These are phyloP conservation scores for Cairina moschata DNA, from an alignment of 2,113 vertebrate genomes.

Conservation along the genomic window DNA sequence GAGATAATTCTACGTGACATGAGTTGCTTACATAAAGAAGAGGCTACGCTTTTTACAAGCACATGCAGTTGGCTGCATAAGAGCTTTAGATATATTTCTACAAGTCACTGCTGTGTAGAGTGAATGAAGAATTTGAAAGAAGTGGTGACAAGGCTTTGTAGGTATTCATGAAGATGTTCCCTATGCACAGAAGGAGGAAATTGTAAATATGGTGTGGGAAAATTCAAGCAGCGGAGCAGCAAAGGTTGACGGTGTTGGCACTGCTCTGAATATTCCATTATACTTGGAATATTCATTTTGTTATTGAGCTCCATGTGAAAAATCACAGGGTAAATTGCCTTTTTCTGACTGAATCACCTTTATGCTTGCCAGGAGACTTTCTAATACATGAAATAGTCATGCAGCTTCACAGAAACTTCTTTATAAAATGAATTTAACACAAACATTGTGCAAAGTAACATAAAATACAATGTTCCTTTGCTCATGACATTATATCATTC, in stretches of 20 bases:
- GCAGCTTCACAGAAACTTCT: neutral
- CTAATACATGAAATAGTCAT: neutral
- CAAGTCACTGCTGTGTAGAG: neutral
- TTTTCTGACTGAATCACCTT: constrained; percentile 35
- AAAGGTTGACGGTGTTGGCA: constrained; percentile 20
- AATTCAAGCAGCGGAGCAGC: neutral
- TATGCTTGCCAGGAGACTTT: neutral
- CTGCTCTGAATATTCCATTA: constrained; percentile 24
- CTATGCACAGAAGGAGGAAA: constrained; percentile 5
- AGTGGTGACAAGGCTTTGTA: constrained; percentile 21
- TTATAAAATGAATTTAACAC: neutral
- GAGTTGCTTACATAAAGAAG: neutral
- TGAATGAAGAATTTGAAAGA: neutral
- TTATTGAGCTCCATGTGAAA: neutral
- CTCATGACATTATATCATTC: neutral
- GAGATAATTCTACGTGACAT: neutral
- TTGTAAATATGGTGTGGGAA: neutral
- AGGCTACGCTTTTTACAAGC: neutral
- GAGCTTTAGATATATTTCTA: neutral
- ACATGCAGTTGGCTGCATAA: neutral
- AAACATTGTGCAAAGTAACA: neutral
- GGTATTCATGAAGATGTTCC: constrained; percentile 28
- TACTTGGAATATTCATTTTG: constrained; percentile 20
- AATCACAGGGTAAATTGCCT: constrained; percentile 17
- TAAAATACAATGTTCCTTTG: neutral